Percentiles rank a stretch among this genome's conserved stretches.
Conservation (phyloP, 1,140 invertebrate species). For the Pemphigus obesinymphae region DNA sequence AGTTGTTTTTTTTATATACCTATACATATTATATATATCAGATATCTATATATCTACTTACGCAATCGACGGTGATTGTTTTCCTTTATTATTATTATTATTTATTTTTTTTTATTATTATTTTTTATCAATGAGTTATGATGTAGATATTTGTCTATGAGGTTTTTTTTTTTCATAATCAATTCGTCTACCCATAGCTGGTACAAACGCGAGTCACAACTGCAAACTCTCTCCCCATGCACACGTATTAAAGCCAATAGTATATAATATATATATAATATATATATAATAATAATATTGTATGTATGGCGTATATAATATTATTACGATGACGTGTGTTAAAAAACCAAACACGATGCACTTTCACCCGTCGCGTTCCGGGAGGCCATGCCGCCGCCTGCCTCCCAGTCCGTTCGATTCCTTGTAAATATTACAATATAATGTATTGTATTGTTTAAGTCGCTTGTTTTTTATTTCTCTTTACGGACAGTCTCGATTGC, state of each 20-base stretch:
- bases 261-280: too few relatives aligned
- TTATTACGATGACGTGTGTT: background rate
- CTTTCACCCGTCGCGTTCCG: constrained; percentile 30
- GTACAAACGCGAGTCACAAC: background rate
- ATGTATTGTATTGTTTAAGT: too few relatives aligned
- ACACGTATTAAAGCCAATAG: too few relatives aligned
- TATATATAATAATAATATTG: background rate
- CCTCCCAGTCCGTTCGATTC: background rate
- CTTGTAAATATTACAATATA: background rate
- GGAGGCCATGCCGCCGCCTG: background rate
- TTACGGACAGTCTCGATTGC: too few relatives aligned
- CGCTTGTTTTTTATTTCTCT: too few relatives aligned
- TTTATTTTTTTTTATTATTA: background rate
- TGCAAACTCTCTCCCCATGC: background rate
- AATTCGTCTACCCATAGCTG: background rate
- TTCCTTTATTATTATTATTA: background rate
- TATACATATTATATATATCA: background rate
- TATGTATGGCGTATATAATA: constrained; percentile 5
- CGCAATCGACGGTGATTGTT: background rate
- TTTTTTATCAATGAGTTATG: constrained; percentile 25
- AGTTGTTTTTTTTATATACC: background rate
- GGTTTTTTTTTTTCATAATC: constrained; percentile 10
- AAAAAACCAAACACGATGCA: background rate
- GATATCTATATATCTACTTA: background rate
- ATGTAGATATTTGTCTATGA: background rate